phyloP scores from a whole-genome alignment of 2,113 vertebrate genomes.

The Tiliqua scincoides region DNA sequence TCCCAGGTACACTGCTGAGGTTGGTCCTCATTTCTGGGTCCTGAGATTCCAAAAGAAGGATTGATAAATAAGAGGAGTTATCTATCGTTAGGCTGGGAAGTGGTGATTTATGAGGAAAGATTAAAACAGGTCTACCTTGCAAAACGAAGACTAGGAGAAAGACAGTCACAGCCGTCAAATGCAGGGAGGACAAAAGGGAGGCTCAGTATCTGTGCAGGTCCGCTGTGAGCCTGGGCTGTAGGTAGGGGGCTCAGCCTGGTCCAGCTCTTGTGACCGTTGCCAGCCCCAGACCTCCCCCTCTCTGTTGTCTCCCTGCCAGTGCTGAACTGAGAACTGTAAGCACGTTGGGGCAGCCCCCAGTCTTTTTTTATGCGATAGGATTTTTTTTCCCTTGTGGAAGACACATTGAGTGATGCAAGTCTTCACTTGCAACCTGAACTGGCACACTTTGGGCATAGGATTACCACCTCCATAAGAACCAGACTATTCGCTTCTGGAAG shows the following conservation, averaged over 20 bases:
- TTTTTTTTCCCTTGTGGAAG: neutral
- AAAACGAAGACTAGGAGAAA: conserved; percentile 38
- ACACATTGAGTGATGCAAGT: neutral
- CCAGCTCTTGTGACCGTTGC: neutral
- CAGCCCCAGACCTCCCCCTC: too few relatives aligned
- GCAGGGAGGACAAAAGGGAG: neutral
- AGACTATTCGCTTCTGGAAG: neutral
- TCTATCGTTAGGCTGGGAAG: conserved; percentile 28
- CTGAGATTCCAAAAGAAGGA: conserved; percentile 8
- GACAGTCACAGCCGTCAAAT: conserved; percentile 17
- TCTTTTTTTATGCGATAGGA: too few relatives aligned
- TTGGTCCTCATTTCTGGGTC: conserved; percentile 36
- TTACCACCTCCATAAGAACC: neutral
- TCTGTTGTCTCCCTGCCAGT: neutral
- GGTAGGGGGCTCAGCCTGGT: neutral
- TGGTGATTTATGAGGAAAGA: conserved; percentile 52
- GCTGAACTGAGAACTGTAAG: neutral
- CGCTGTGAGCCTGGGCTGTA: neutral
- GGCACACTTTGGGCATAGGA: neutral
- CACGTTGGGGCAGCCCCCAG: neutral
- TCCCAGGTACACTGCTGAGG: too few relatives aligned
- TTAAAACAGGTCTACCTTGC: neutral
- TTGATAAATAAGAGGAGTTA: conserved; percentile 6
- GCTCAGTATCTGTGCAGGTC: neutral
- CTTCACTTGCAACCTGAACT: neutral